phyloP scores from a whole-genome alignment of 2,888 invertebrate genomes.

The Acanthosepion pharaonis region DNA sequence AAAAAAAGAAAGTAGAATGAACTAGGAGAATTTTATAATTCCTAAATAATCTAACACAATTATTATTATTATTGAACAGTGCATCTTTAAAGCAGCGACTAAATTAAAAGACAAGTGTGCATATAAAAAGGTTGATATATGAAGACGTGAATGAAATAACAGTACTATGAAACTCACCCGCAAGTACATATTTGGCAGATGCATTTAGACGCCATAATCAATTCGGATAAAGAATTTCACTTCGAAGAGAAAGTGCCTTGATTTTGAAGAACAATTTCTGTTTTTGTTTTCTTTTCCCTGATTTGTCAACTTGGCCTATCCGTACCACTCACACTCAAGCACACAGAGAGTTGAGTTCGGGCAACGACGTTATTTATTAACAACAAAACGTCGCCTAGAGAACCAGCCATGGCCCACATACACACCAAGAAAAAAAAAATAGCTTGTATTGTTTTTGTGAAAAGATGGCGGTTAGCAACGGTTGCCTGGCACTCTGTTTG shows the following conservation, averaged over 20 bases:
- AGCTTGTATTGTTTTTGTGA: not conserved
- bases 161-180: not conserved
- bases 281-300: not conserved
- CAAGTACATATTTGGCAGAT: not conserved
- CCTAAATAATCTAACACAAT: too few species aligned
- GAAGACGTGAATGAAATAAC: not conserved
- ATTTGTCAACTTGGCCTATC: not conserved
- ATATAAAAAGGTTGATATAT: too few species aligned
- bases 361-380: not conserved
- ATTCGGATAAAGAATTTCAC: not conserved
- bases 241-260: not conserved
- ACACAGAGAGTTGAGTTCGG: not conserved
- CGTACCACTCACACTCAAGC: not conserved
- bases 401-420: not conserved
- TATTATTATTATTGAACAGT: too few species aligned
- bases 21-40: too few species aligned
- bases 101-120: too few species aligned
- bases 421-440: not conserved
- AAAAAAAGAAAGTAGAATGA: too few species aligned
- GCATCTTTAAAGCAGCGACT: too few species aligned
- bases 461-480: slow-evolving; percentile 1
- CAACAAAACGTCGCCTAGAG: slow-evolving; percentile 17
- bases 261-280: not conserved
- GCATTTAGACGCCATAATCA: not conserved
- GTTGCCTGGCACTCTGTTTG: not conserved